Base-by-base conservation (phyloP, 2,797 vertebrate genomes). In the Peromyscus attwateri region DNA sequence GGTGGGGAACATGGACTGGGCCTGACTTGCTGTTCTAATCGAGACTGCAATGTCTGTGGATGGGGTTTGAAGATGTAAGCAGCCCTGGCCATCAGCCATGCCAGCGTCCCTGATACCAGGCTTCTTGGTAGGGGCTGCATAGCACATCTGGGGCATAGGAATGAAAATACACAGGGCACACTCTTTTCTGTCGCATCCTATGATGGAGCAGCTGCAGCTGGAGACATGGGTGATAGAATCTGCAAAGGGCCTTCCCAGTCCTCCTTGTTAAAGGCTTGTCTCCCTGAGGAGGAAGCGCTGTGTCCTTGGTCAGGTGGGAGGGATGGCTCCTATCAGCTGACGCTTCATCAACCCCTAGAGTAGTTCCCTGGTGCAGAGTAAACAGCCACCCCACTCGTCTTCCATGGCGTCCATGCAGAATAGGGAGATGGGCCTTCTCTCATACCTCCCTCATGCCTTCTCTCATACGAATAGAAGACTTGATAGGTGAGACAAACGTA, bases 1-100 rank as follows among this genome's bases (percentile, higher is more conserved):
- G 17, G 8, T 19, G 0, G 4, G 10, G 2, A 2, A 46, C 7
- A 23, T 1, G 3, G 13, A 73, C 1, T 0, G 6, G 2, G 12
- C 6, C 52, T 9, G 21, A 13, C 8, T 71, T 8, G 3, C 31
- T 11, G 9, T 13, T 12, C 4, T 25, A 62, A 66, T 8, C 1
- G 0, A 34, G 43, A 31, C 5, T n/a, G 10, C 8, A 1, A 0
- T 27, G 37, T 91, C 75, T 68, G 29, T 84, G 66, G 49, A 2
- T 2, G 5, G 1, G 8, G 40, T 2, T 8, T 46, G 2, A 34
- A 68, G 3, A 43, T 1, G 0, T 13, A 21, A n/a, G 66, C n/a
- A 0, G 0, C 3, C 71, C 2, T 0, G 6, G 14, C 31, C 12
- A 23, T 60, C 10, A 0, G 0, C 9, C 66, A 3, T 6, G 16